Base-by-base conservation (phyloP, 2,113 vertebrate genomes). In the Ageneiosus marmoratus region DNA sequence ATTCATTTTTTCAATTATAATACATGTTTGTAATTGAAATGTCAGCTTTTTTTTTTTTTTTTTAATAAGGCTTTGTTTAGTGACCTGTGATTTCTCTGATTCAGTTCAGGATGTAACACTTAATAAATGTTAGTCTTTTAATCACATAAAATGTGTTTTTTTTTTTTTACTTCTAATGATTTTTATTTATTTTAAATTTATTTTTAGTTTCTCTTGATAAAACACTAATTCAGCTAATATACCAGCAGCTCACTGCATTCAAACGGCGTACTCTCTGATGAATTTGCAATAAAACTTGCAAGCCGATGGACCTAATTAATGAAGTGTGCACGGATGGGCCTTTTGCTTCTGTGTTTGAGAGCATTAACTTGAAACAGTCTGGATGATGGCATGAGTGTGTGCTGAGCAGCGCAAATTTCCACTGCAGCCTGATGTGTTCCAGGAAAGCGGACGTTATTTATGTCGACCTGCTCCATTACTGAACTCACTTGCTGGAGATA, bases 381-480 rank as follows among this genome's bases (percentile, higher is more conserved):
- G 70, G n/a, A 27, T 1, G 70, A 18, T 48, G 69, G 69, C 4
- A 15, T n/a, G 70, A 27, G 70, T 32, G 16, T 18, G 72, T 74
- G 15, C 72, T 51, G 46, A 74, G 72, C 2, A 20, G 15, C 3
- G 8, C 72, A 51, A 22, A 32, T 81, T 56, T 48, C 37, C 5
- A 4, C 29, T 81, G 58, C 79, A 73, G 65, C n/a, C 37, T 72
- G 67, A 81, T 81, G 53, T 58, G 22, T 81, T 81, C 79, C 53
- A 70, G 79, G 69, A 73, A 72, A 81, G 67, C 46, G 79, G 65
- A 46, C 44, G 2, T 65, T 65, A 70, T 81, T 56, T 81, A 58
- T 56, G 37, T 56, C 55, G 37, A 22, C 11, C 4, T 81, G 50
- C 78, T 69, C 50, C 34, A 63, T 79, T 79, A 79, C 32, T 79